Base-by-base conservation (phyloP, 2,888 invertebrate species). In the Sminthurinus aureus region DNA sequence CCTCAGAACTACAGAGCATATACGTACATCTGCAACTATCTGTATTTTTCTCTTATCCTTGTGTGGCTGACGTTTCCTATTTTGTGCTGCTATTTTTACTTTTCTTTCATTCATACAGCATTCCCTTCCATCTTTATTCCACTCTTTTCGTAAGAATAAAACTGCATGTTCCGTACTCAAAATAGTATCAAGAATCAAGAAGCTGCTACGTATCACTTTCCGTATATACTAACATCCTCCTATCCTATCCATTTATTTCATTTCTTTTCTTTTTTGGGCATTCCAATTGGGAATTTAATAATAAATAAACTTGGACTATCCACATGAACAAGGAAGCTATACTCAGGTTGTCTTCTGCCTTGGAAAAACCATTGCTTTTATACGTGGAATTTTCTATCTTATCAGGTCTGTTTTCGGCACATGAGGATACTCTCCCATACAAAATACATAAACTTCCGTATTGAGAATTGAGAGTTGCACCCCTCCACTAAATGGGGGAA, bases 211-310 rank as follows among this genome's bases (percentile, higher is more conserved):
- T 58, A 58, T 18, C 38, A 38, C 38, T 38, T 38, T 13, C 58
- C 13, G 58, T 13, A 13, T 58, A 58, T 9, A 58, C 58, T 15
- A 2, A 58, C 78, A 51, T 78, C 77, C n/a, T 26, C 9, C 58
- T 73, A 75, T 75, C 75, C 75, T 38, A 58, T 58, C 58, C 58
- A 58, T 58, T 18, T 18, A 75, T 75, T 51, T 75, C 75, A 75
- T 75, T 86, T 86, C 85, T 85, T 87, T 85, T 87, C 83, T 87
- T 87, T 87, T 84, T 38, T 38, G 38, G 85, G 85, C 84, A 85
- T 86, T 87, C 86, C 87, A 87, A 87, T 87, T 87, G 87, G 86
- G 87, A 86, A 87, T 87, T 87, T 87, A 87, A 87, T 87, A 87
- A 87, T 87, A 86, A 85, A 20, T 20, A 69, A 20, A n/a, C n/a